Base-by-base conservation (phyloP, 2,888 invertebrate genomes). In the Priocnemis perturbator region DNA sequence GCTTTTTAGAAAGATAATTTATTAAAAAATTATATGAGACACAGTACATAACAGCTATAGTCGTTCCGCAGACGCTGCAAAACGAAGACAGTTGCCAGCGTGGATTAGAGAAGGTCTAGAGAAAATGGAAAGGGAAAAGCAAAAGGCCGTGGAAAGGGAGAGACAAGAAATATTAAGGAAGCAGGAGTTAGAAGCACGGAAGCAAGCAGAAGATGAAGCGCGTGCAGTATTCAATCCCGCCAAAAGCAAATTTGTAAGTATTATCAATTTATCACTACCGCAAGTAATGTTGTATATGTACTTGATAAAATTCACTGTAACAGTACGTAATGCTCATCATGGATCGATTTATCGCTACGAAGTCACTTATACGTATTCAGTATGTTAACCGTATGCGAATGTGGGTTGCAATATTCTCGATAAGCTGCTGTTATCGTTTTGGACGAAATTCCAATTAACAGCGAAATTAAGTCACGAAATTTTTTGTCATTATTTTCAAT, bases 91-190 rank as follows among this genome's bases (percentile, higher is more conserved):
- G 82, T 91, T 99, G 21, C 99, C 99, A n/a, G 97, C 96, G 0
- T 99, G 99, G 99, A 98, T 99, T 77, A 92, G 98, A 88, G 98
- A 97, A 91, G 98, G 98, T 44, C 90, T 99, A 78, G 98, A 98
- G 87, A 98, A 98, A 91, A 98, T 98, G 97, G 98, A 99, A 88
- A 92, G 96, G 23, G 97, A 98, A 81, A 97, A 98, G 85, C 93
- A 94, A 84, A 95, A 93, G 82, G 97, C 97, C 76, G 91, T 96
- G 78, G 97, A 97, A 86, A 93, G 93, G 63, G 95, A 95, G 83
- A 91, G 93, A 74, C 93, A 94, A 79, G 91, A 92, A 82, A 91
- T 92, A 76, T 92, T 93, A 74, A 90, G 92, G 62, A 93, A 93
- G 80, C 92, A 92, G 81, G 90, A 90, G 84, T 85, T 91, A n/a